These are phyloP conservation scores for Nannobrachium achirus DNA, from an alignment of 2,113 vertebrate genomes.

Conservation along the genomic window DNA sequence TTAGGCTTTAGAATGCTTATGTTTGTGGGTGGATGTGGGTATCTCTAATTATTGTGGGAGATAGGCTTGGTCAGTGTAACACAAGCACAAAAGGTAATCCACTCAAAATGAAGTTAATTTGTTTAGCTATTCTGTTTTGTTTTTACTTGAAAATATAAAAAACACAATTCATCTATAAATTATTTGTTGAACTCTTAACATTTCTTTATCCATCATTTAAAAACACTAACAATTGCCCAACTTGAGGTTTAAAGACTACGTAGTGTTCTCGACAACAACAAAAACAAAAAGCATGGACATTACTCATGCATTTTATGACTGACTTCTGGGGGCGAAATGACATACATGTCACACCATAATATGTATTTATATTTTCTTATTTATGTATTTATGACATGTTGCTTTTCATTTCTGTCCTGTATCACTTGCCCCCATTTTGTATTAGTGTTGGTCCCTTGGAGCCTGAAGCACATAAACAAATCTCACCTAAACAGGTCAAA, in stretches of 20 bases:
- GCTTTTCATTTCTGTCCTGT: constrained; percentile 42
- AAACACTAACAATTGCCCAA: constrained; percentile 63
- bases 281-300: constrained; percentile 52
- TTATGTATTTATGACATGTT: constrained; percentile 71
- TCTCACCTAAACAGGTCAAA: constrained; percentile 38
- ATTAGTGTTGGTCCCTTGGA: constrained; percentile 39
- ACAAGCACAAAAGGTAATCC: constrained; percentile 75
- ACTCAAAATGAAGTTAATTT: constrained; percentile 52
- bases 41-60: constrained; percentile 1
- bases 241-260: constrained; percentile 42
- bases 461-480: constrained; percentile 51
- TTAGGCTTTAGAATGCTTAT: constrained; percentile 16
- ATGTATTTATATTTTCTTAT: constrained; percentile 72
- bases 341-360: constrained; percentile 45
- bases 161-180: constrained; percentile 63
- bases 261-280: constrained; percentile 23
- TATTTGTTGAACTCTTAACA: constrained; percentile 55
- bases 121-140: constrained; percentile 55
- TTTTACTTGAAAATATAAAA: constrained; percentile 59
- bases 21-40: constrained; percentile 16
- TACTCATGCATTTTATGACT: constrained; percentile 35
- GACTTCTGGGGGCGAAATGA: constrained; percentile 20
- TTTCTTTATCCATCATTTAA: constrained; percentile 63
- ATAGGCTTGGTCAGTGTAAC: constrained; percentile 39
- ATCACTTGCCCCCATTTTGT: constrained; percentile 29